Conservation (phyloP, 1,140 invertebrate genomes). For the Proctacanthus coquilletti region DNA sequence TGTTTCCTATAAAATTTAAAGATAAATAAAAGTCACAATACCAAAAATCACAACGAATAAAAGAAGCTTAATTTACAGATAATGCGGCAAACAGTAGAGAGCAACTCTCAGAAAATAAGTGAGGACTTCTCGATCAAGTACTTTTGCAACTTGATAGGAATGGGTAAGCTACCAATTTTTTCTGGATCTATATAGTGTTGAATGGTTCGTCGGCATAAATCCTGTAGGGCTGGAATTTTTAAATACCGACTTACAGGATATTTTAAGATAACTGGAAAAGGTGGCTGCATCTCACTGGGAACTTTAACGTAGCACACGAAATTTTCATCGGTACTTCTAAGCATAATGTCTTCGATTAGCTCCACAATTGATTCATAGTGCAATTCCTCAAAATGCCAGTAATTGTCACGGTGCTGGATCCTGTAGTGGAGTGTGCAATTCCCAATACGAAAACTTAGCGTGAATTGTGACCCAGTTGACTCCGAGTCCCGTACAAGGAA, state of each 20-base stretch:
- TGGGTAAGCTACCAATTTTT: constrained; percentile 53
- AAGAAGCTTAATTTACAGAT: too few relatives aligned
- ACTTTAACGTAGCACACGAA: constrained; percentile 54
- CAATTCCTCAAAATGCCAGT: constrained; percentile 42
- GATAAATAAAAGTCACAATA: too few relatives aligned
- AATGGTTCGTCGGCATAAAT: constrained; percentile 63
- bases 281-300: constrained; percentile 44
- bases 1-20: too few relatives aligned
- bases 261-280: constrained; percentile 55
- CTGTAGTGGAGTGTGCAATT: constrained; percentile 51
- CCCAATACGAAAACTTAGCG: constrained; percentile 56
- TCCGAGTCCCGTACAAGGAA: constrained; percentile 61
- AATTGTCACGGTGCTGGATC: constrained; percentile 20
- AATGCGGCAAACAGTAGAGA: too few relatives aligned
- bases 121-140: constrained; percentile 47
- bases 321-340: constrained; percentile 48
- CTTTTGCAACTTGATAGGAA: constrained; percentile 49
- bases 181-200: constrained; percentile 52
- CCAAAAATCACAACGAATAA: too few relatives aligned
- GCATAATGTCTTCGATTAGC: constrained; percentile 54
- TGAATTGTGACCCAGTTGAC: constrained; percentile 43
- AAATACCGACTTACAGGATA: constrained; percentile 62
- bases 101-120: too few relatives aligned
- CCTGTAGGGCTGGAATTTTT: constrained; percentile 55
- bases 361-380: constrained; percentile 50